Percentiles rank a stretch among this genome's conserved stretches.
Conservation (phyloP, 2,113 vertebrate species). For the Butorides virescens region DNA sequence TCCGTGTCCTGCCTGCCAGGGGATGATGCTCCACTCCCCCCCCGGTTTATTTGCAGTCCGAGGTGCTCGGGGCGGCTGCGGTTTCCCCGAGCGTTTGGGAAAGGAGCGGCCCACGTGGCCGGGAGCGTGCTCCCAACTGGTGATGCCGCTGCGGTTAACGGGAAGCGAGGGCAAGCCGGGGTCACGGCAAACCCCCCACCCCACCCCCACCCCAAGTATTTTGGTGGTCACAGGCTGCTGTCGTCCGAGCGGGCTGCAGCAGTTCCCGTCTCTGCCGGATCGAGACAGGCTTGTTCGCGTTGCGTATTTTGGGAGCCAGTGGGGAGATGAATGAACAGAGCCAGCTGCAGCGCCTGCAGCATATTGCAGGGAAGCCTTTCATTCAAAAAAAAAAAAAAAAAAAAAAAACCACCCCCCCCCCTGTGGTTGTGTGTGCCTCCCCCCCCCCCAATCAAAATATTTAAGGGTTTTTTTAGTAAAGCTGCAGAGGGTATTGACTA, state of each 20-base stretch:
- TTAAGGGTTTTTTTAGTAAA: neutral
- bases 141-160: neutral
- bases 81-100: neutral
- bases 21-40: neutral
- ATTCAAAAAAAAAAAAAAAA: neutral
- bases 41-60: rapidly evolving
- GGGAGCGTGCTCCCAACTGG: neutral
- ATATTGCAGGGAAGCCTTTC: neutral
- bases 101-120: neutral
- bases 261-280: rapidly evolving
- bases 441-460: neutral
- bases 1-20: neutral
- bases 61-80: rapidly evolving
- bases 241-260: rapidly evolving
- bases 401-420: neutral
- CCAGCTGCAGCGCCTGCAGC: neutral
- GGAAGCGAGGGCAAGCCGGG: neutral
- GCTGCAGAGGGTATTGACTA: neutral
- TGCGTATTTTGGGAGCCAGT: neutral
- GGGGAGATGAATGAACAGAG: neutral
- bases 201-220: rapidly evolving
- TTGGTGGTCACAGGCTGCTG: neutral
- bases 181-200: neutral
- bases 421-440: too few species aligned
- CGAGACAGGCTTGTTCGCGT: neutral